Evolutionary conservation across 2,888 invertebrate species (phyloP).

Genomic region (Caenorhabditis sp.): DNA sequence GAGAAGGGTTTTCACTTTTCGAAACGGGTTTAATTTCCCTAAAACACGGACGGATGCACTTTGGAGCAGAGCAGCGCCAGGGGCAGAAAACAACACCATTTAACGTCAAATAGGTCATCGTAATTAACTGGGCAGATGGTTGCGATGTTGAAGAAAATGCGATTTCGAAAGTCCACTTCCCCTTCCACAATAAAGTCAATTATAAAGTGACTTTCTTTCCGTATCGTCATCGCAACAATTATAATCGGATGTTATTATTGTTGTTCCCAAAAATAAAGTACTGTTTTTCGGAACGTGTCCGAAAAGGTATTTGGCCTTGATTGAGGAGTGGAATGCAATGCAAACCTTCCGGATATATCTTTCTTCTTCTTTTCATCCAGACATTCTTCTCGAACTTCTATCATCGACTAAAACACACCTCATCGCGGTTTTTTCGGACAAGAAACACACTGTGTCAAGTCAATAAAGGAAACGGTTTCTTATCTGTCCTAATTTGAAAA

Average conservation of each 20-base stretch:
- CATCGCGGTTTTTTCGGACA: no score
- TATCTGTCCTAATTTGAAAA: conserved; percentile 35
- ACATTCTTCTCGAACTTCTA: conserved; percentile 18
- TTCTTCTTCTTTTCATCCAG: conserved; percentile 22
- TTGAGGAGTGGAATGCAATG: conserved; percentile 21
- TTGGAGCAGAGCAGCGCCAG: conserved; percentile 27
- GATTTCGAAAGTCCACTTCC: conserved; percentile 25
- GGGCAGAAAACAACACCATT: conserved; percentile 17
- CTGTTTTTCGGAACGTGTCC: conserved; percentile 45
- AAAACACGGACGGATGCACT: conserved; percentile 31
- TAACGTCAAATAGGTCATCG: conserved; percentile 53
- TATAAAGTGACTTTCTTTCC: conserved; percentile 46
- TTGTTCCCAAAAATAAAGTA: conserved; percentile 35
- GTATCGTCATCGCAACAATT: conserved; percentile 34
- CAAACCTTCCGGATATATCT: conserved; percentile 8
- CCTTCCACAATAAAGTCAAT: conserved; percentile 45
- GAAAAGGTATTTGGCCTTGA: conserved; percentile 43
- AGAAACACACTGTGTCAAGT: no score
- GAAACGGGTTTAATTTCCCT: conserved; percentile 45
- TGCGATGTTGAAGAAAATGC: conserved; percentile 36
- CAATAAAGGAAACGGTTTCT: conserved; percentile 24
- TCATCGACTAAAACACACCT: conserved; percentile 35
- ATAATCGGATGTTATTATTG: conserved; percentile 18
- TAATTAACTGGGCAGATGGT: conserved; percentile 49
- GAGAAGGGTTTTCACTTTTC: conserved; percentile 42